phyloP scores from a whole-genome alignment of 2,888 invertebrate genomes.

The Aphrophora alni region DNA sequence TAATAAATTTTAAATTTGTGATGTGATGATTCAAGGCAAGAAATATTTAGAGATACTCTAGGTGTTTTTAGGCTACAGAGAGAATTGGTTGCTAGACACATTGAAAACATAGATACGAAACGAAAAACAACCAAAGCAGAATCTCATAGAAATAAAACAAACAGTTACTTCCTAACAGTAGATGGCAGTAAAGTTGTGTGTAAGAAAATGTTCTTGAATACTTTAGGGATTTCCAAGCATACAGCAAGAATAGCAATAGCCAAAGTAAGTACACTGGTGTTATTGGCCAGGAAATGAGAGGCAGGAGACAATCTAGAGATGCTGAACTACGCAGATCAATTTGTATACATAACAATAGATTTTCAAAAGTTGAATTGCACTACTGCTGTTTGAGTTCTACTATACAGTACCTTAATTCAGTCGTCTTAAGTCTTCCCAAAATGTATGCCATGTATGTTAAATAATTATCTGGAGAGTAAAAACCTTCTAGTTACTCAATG shows the following conservation, averaged over 20 bases:
- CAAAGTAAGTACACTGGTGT: neutral
- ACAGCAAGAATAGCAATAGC: neutral
- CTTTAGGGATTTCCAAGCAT: neutral
- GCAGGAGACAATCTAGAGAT: slow-evolving; percentile 1
- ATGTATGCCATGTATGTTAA: slow-evolving; percentile 13
- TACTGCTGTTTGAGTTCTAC: neutral
- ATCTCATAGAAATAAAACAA: neutral
- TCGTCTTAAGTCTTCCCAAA: neutral
- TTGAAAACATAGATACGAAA: neutral
- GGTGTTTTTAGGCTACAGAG: neutral
- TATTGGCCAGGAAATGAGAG: neutral
- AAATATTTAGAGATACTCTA: neutral
- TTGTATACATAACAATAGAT: neutral
- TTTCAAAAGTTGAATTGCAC: slow-evolving; percentile 7
- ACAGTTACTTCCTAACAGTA: neutral
- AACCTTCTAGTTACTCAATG: neutral
- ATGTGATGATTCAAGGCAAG: neutral
- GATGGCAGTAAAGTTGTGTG: neutral
- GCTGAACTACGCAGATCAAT: neutral
- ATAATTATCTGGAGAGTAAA: neutral
- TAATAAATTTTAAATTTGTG: no score
- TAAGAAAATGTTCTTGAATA: neutral
- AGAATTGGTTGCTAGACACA: slow-evolving; percentile 3
- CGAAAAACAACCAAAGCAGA: neutral
- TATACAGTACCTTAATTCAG: slow-evolving; percentile 6